Base-by-base conservation (phyloP, 2,797 vertebrate species). In the Sebastes glaucus region DNA sequence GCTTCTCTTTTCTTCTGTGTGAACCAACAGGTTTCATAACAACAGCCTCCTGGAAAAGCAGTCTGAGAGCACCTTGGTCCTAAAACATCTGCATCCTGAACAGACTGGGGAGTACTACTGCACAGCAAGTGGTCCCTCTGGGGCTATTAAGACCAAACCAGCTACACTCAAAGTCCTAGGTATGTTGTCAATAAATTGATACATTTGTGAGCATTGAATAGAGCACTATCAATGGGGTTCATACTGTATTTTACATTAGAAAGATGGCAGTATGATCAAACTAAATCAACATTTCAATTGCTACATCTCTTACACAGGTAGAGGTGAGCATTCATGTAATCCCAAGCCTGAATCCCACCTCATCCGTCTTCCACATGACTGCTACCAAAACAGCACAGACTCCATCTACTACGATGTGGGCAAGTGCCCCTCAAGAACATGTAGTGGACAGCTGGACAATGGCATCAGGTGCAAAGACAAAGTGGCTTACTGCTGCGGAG, bases 71-170 rank as follows among this genome's bases (percentile, higher is more conserved):
- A 97, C 94, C 9, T 88, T 99, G 86, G 92, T 98, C 80, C 90
- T 99, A 75, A 97, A 94, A 91, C 96, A 97, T 59, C 85, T 99
- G 81, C 94, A 67, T 25, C 87, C 71, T 85, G 93, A 93, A 27
- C 97, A 99, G 53, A 91, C 96, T 1, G 99, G 99, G 57, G 96
- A 98, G 62, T 99, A 99, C 82, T 96, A 96, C 87, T 99, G 99
- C 94, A 97, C 96, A 90, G 98, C 97, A 64, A 98, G 95, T 92
- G 97, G 96, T 0, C 90, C 95, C 0, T 96, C 96, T 1, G 98
- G 98, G 2, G 95, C 96, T 0, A 95, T 96, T 0, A 99, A 99
- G 92, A 98, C 97, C 71, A 96, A 95, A 49, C 74, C 94, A 1
- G 97, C 97, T 71, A 95, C 87, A 14, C 97, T 99, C 22, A 95